phyloP scores from a whole-genome alignment of 2,888 invertebrate genomes.

The Hetaerina titia region DNA sequence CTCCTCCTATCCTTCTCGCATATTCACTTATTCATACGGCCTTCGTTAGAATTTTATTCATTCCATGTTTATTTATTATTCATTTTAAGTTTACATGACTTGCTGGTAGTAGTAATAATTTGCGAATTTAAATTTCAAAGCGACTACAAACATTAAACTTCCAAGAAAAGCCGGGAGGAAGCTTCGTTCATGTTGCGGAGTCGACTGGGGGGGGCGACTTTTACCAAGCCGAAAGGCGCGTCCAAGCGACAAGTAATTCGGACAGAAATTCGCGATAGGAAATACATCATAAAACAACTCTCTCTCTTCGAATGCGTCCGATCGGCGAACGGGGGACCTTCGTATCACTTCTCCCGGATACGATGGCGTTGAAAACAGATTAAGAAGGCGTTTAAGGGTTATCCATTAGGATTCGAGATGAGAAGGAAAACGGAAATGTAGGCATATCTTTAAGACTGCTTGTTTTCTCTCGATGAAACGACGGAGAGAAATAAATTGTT shows the following conservation, averaged over 20 bases:
- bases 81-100: slow-evolving; percentile 63
- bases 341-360: background rate
- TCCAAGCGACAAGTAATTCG: background rate
- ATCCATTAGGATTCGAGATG: background rate
- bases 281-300: background rate
- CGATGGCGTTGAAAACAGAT: background rate
- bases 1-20: background rate
- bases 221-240: background rate
- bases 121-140: slow-evolving; percentile 66
- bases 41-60: slow-evolving; percentile 58
- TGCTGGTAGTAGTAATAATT: slow-evolving; percentile 59
- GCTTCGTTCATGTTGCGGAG: slow-evolving; percentile 1
- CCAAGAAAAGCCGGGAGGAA: slow-evolving; percentile 50
- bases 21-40: slow-evolving; percentile 61
- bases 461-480: background rate
- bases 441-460: background rate
- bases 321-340: background rate
- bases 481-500: background rate
- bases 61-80: slow-evolving; percentile 60
- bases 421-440: background rate
- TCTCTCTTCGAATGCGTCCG: background rate
- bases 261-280: background rate
- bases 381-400: background rate
- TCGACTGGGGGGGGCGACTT: background rate
- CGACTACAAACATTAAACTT: slow-evolving; percentile 66